These are phyloP conservation scores for Elmis aenea DNA, from an alignment of 2,888 invertebrate species.

Conservation along the genomic window DNA sequence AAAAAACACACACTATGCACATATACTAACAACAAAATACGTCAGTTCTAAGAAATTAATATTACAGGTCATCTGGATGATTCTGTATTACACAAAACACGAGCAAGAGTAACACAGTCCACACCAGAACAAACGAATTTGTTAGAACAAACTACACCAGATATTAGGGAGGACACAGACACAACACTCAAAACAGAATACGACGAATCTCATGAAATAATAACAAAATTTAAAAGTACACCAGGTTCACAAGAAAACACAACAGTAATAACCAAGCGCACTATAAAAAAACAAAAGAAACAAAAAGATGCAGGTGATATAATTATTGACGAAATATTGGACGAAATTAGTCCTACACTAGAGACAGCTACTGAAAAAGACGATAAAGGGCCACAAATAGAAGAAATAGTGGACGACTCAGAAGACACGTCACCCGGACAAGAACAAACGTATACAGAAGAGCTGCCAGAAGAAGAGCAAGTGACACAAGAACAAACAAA, in stretches of 20 bases:
- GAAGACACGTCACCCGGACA: conserved; percentile 22
- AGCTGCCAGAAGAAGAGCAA: conserved; percentile 32
- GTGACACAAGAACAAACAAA: conserved; percentile 24
- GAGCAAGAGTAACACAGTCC: conserved; percentile 32
- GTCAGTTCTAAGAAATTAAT: conserved; percentile 12
- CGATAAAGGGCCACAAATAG: conserved; percentile 17
- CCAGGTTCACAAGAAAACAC: conserved; percentile 52
- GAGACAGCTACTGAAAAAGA: too few relatives aligned
- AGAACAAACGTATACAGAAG: conserved; percentile 27
- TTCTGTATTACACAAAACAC: conserved; percentile 42
- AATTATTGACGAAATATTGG: conserved; percentile 51
- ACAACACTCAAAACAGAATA: conserved; percentile 27
- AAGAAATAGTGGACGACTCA: conserved; percentile 33
- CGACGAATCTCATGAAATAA: conserved; percentile 56
- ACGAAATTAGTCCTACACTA: conserved; percentile 36
- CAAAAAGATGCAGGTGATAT: conserved; percentile 27
- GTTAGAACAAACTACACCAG: conserved; percentile 40
- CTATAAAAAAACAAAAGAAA: conserved; percentile 40
- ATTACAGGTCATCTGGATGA: conserved; percentile 45
- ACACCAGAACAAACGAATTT: conserved; percentile 29
- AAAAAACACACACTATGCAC: conserved; percentile 4
- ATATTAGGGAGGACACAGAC: conserved; percentile 37
- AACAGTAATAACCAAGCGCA: conserved; percentile 55
- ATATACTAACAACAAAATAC: conserved; percentile 19
- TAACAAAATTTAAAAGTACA: conserved; percentile 54